Evolutionary conservation across 2,113 vertebrate genomes (phyloP).

Genomic region (Heliornis fulica): DNA sequence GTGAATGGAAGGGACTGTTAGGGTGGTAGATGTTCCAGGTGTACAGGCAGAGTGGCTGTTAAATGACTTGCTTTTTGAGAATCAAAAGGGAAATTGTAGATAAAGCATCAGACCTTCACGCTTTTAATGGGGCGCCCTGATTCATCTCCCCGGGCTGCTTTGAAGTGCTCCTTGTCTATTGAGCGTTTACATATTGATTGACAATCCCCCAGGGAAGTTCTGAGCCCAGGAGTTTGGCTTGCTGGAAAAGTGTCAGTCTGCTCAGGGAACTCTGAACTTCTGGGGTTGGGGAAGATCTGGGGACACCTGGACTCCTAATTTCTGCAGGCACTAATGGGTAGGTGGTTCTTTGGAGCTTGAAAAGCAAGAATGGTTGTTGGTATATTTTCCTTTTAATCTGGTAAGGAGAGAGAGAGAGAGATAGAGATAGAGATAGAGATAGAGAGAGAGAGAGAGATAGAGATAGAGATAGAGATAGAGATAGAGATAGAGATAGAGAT

Average conservation of each 20-base stretch:
- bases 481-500: too few relatives aligned
- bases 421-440: neutral
- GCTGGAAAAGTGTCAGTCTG: neutral
- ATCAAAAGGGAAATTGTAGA: neutral
- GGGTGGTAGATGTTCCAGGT: neutral
- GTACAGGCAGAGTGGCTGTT: neutral
- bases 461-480: too few relatives aligned
- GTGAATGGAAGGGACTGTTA: neutral
- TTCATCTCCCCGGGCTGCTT: slow-evolving; percentile 20
- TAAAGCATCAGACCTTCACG: neutral
- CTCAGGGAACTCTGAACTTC: neutral
- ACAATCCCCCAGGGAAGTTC: neutral
- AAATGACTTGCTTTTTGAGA: neutral
- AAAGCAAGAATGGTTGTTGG: neutral
- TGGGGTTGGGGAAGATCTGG: neutral
- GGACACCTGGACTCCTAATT: neutral
- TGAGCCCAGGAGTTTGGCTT: neutral
- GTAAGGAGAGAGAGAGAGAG: neutral
- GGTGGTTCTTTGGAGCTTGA: neutral
- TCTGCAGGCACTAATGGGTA: neutral
- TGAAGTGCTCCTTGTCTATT: neutral
- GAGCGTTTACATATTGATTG: neutral
- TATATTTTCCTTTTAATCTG: neutral
- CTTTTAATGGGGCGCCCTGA: neutral
- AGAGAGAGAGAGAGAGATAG: too few relatives aligned